Conservation (phyloP, 2,113 vertebrate species). For the Pelecanoides urinatrix region DNA sequence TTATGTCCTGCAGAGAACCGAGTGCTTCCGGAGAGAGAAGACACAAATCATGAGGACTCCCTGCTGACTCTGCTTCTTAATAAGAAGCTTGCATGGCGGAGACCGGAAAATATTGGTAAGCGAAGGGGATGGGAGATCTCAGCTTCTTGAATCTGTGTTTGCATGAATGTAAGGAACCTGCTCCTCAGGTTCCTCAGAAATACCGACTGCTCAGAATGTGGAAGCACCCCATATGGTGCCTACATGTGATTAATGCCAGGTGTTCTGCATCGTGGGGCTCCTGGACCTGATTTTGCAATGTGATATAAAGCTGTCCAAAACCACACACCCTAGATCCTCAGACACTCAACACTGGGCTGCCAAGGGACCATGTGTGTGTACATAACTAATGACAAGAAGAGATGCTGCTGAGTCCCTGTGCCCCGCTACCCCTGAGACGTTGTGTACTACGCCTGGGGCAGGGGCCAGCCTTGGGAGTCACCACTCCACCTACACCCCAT, state of each 20-base stretch:
- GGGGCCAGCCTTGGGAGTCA: neutral
- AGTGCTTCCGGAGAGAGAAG: constrained; percentile 58
- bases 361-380: neutral
- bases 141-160: neutral
- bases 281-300: neutral
- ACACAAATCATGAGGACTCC: constrained; percentile 35
- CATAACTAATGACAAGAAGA: neutral
- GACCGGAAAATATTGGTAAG: constrained; percentile 60
- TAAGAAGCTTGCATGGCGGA: constrained; percentile 42
- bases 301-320: neutral
- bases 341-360: neutral
- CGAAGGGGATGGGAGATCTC: neutral
- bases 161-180: neutral
- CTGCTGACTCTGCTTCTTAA: constrained; percentile 65
- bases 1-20: constrained; percentile 53
- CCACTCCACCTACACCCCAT: neutral
- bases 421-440: accelerated
- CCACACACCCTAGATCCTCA: accelerated
- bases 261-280: neutral
- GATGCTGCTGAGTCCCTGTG: neutral
- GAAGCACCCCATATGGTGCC: neutral
- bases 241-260: neutral
- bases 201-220: neutral
- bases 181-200: neutral
- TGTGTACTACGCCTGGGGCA: neutral